phyloP scores from a whole-genome alignment of 2,888 invertebrate genomes.

The Oscheius sp. region DNA sequence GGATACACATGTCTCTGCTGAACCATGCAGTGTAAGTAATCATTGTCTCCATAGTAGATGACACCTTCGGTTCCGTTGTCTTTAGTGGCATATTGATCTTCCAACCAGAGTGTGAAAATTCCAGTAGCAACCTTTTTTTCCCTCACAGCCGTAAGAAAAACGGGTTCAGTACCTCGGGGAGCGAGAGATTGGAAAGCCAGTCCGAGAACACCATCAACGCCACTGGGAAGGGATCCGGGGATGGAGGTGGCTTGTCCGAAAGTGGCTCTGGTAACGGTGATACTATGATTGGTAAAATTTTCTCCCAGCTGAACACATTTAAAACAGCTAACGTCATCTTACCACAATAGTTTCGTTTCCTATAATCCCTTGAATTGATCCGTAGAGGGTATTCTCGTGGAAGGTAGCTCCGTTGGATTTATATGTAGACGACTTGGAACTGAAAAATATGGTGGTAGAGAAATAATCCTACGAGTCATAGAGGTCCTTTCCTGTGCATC shows the following conservation, averaged over 20 bases:
- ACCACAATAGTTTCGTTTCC: slow-evolving; percentile 20
- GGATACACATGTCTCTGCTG: neutral
- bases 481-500: neutral
- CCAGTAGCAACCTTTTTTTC: slow-evolving; percentile 2
- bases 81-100: slow-evolving; percentile 19
- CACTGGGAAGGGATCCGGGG: neutral
- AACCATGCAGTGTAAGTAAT: slow-evolving; percentile 15
- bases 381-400: slow-evolving; percentile 4
- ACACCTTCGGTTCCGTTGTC: slow-evolving; percentile 31
- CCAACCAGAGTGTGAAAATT: slow-evolving; percentile 21
- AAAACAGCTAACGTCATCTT: neutral
- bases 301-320: slow-evolving; percentile 17
- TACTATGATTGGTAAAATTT: neutral
- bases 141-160: slow-evolving; percentile 5
- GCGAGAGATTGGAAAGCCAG: neutral
- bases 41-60: slow-evolving; percentile 31
- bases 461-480: slow-evolving; percentile 2
- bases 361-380: slow-evolving; percentile 4
- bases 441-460: neutral
- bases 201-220: slow-evolving; percentile 24
- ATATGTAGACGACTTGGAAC: neutral
- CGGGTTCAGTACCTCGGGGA: neutral
- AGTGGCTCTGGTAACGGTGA: slow-evolving; percentile 3
- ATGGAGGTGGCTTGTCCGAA: slow-evolving; percentile 17
- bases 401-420: neutral